phyloP scores from a whole-genome alignment of 2,113 vertebrate genomes.

The Tauraco erythrolophus region DNA sequence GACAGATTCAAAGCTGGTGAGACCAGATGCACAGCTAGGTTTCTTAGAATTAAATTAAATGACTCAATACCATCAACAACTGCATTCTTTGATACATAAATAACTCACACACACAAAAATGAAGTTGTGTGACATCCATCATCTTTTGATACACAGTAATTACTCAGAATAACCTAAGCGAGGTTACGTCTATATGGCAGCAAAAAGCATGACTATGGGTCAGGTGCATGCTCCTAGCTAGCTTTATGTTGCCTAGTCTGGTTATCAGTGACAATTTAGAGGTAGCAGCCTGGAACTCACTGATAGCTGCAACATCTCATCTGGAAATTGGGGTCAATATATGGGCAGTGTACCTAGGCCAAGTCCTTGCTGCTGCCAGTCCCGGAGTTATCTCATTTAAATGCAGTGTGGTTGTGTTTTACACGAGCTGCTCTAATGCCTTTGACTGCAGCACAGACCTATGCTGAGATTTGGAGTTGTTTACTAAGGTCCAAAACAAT shows the following conservation, averaged over 20 bases:
- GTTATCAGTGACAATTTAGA: neutral
- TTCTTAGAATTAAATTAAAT: neutral
- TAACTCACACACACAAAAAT: neutral
- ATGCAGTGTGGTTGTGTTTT: neutral
- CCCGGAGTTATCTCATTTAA: neutral
- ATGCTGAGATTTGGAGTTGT: neutral
- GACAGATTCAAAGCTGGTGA: neutral
- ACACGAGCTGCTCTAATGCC: neutral
- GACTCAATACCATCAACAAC: neutral
- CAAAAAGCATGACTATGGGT: accelerated
- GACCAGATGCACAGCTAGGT: neutral
- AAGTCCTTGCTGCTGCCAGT: neutral
- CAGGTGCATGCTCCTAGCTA: neutral
- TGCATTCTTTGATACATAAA: neutral
- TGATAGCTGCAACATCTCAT: neutral
- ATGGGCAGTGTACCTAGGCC: neutral
- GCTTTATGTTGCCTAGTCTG: neutral
- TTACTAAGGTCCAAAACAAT: neutral
- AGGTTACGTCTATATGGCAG: neutral
- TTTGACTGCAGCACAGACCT: neutral
- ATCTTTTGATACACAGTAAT: neutral
- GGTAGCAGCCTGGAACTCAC: neutral
- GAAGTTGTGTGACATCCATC: neutral
- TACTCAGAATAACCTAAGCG: neutral
- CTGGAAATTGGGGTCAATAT: neutral